These are phyloP conservation scores for Agrochola lota DNA, from an alignment of 2,888 invertebrate genomes.

Conservation along the genomic window DNA sequence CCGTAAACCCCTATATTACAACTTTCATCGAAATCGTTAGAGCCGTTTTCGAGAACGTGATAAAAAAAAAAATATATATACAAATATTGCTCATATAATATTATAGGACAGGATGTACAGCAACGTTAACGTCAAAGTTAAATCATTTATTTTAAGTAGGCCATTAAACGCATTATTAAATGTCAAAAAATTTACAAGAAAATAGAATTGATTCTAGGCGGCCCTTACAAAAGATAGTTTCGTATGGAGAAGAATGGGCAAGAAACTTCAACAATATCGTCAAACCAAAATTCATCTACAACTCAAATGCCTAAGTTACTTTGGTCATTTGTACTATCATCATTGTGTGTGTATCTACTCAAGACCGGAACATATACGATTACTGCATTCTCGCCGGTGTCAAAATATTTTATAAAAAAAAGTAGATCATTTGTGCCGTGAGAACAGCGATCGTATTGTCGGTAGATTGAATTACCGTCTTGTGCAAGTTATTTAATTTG, in stretches of 20 bases:
- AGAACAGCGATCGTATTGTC: slow-evolving; percentile 59
- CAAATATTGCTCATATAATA: too few relatives aligned
- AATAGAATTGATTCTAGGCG: not conserved
- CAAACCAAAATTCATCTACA: not conserved
- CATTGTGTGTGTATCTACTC: not conserved
- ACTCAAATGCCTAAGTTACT: not conserved
- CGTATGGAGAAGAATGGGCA: not conserved
- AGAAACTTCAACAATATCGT: not conserved
- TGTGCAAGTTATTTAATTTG: slow-evolving; percentile 64
- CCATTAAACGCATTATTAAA: not conserved
- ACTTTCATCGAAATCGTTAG: too few relatives aligned
- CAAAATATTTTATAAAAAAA: slow-evolving; percentile 51
- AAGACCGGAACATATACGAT: slow-evolving; percentile 42
- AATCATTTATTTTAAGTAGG: not conserved
- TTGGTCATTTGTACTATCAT: not conserved
- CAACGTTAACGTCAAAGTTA: not conserved
- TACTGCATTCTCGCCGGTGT: slow-evolving; percentile 42
- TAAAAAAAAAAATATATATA: too few relatives aligned
- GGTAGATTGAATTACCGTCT: slow-evolving; percentile 75
- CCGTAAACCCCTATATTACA: too few relatives aligned
- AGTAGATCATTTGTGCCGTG: slow-evolving; percentile 58
- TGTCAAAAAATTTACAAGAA: not conserved
- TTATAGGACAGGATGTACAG: too few relatives aligned
- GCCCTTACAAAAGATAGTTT: not conserved
- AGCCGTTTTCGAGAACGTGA: too few relatives aligned